Conservation (phyloP, 2,888 invertebrate genomes). For the Ernsta delagoae region DNA sequence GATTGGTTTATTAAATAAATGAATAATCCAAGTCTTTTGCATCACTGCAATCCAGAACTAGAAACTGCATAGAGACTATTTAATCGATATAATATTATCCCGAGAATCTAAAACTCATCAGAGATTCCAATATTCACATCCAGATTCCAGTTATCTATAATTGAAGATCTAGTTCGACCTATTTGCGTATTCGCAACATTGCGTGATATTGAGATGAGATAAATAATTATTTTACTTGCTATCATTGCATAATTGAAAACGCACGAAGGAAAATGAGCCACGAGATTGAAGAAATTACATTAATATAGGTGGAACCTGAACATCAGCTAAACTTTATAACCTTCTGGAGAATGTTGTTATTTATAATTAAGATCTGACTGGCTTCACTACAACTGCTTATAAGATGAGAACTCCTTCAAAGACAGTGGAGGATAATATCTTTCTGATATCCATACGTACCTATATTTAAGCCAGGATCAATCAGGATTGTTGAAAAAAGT, state of each 20-base stretch:
- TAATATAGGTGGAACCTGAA: neutral
- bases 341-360: neutral
- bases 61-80: neutral
- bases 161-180: conserved; percentile 33
- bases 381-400: no score
- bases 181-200: conserved; percentile 31
- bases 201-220: conserved; percentile 32
- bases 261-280: conserved; percentile 15
- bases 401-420: no score
- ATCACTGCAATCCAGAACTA: neutral
- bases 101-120: conserved; percentile 16
- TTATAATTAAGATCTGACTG: no score
- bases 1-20: no score
- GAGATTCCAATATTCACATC: conserved; percentile 28
- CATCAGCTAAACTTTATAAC: neutral
- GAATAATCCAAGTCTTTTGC: no score
- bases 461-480: no score
- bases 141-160: conserved; percentile 31
- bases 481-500: no score
- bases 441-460: no score
- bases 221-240: conserved; percentile 33
- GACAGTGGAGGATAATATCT: no score
- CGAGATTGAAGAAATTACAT: conserved; percentile 18
- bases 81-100: neutral
- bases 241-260: conserved; percentile 33